phyloP scores from a whole-genome alignment of 2,113 vertebrate species.

The Myrmecophaga tridactyla region DNA sequence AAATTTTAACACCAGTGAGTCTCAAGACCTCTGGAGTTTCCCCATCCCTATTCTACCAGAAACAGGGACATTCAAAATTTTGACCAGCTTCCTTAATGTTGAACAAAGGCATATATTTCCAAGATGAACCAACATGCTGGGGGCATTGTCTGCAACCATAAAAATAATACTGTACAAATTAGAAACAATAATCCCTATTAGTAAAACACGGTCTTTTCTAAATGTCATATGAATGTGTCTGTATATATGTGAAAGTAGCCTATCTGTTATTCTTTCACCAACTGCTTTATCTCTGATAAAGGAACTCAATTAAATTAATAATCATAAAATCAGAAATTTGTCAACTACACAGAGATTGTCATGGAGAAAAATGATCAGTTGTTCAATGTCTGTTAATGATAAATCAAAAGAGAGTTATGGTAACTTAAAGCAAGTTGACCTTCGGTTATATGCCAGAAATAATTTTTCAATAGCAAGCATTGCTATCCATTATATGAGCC shows the following conservation, averaged over 20 bases:
- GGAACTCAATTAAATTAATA: conserved; percentile 21
- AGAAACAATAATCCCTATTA: neutral
- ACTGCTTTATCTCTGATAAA: conserved; percentile 2
- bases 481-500: neutral
- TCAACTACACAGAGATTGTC: neutral
- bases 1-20: neutral
- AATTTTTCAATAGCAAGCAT: neutral
- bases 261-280: conserved; percentile 31
- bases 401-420: neutral
- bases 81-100: neutral
- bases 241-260: neutral
- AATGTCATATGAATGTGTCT: neutral
- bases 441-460: neutral
- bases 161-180: neutral
- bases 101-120: neutral
- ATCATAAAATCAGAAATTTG: conserved; percentile 28
- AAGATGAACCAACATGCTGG: neutral
- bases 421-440: neutral
- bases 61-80: neutral
- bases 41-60: accelerated
- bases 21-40: neutral
- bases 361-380: neutral
- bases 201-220: conserved; percentile 16
- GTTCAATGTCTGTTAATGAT: neutral
- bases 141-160: neutral